These are phyloP conservation scores for Ellobium chinense DNA, from an alignment of 2,888 invertebrate species.

Conservation along the genomic window DNA sequence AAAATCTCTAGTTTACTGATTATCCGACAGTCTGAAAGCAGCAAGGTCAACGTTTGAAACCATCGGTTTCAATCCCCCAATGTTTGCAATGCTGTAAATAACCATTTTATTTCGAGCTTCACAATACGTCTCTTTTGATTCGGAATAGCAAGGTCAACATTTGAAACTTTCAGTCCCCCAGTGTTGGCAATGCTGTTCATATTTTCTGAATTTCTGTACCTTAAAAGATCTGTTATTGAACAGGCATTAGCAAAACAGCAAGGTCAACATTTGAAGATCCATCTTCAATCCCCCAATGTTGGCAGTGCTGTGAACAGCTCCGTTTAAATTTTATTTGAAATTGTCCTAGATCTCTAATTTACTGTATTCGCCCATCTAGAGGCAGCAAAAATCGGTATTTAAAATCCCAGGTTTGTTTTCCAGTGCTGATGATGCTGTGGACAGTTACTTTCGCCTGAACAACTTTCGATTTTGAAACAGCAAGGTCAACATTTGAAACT, in stretches of 20 bases:
- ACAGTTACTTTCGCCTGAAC: neutral
- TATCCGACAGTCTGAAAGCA: neutral
- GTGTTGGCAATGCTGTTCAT: constrained; percentile 20
- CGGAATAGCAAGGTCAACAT: constrained; percentile 19
- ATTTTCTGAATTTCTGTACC: neutral
- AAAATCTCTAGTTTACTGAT: neutral
- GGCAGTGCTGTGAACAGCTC: neutral
- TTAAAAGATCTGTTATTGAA: no score
- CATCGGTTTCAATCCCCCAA: neutral
- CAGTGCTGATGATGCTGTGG: neutral
- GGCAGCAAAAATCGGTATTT: neutral
- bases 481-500: constrained; percentile 23
- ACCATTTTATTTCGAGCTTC: neutral
- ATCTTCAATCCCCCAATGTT: neutral
- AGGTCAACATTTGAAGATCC: neutral
- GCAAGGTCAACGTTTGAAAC: neutral
- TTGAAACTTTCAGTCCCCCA: constrained; percentile 1
- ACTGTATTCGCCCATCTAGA: no score
- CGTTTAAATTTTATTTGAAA: neutral
- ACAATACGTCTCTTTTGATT: neutral
- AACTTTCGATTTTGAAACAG: neutral
- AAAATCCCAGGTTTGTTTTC: neutral
- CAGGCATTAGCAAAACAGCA: no score
- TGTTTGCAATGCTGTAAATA: neutral
- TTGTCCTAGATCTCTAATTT: no score